Percentiles rank a stretch among this genome's conserved stretches.
Conservation (phyloP, 2,888 invertebrate species). For the Trisateles emortualis region DNA sequence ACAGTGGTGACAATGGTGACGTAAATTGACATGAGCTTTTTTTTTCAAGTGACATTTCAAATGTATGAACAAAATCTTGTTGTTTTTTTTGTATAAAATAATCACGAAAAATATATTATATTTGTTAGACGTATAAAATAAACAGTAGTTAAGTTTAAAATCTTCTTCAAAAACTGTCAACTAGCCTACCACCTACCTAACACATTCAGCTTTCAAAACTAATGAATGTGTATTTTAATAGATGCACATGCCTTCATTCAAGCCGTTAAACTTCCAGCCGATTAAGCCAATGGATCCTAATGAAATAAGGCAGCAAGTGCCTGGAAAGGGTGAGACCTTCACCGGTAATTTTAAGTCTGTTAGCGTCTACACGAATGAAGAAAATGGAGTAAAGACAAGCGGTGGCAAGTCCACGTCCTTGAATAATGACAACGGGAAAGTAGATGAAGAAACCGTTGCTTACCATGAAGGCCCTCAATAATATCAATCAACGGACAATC, state of each 20-base stretch:
- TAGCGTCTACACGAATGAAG: constrained; percentile 2
- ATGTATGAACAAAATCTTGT: no score
- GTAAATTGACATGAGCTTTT: no score
- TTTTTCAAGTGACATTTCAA: no score
- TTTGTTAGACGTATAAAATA: no score
- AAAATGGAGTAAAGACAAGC: constrained; percentile 23
- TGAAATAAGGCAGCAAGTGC: constrained; percentile 18
- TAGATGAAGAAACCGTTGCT: constrained; percentile 6
- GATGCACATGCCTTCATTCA: neutral
- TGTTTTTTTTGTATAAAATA: no score
- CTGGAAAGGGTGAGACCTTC: constrained; percentile 13
- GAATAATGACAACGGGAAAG: constrained; percentile 27
- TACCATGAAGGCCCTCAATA: constrained; percentile 2
- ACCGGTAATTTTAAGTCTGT: neutral
- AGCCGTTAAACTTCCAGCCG: constrained; percentile 6
- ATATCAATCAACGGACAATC: neutral
- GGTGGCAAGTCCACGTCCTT: constrained; percentile 9
- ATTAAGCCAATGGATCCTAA: constrained; percentile 6
- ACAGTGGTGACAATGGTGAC: no score
- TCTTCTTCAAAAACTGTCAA: no score
- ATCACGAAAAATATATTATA: no score
- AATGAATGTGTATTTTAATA: no score
- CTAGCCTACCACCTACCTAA: no score
- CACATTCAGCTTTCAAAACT: no score
- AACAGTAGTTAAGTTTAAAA: no score